Conservation (phyloP, 2,113 vertebrate genomes). For the Irena cyanogastra region DNA sequence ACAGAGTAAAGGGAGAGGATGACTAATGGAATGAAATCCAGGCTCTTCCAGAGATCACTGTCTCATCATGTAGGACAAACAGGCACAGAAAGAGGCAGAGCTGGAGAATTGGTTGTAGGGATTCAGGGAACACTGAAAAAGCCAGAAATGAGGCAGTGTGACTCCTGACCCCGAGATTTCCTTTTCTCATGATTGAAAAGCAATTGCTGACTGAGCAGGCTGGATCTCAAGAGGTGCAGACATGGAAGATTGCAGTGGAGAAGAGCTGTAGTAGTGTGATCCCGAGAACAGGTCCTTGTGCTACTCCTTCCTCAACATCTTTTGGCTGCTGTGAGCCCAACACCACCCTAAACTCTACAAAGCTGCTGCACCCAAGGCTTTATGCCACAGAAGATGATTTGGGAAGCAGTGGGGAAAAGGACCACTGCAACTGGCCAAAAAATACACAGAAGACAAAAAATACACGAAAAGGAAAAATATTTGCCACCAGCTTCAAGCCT, state of each 20-base stretch:
- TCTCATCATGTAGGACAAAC: not conserved
- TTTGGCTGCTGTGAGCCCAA: not conserved
- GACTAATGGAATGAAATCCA: not conserved
- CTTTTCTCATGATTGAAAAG: not conserved
- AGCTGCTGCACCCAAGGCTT: not conserved
- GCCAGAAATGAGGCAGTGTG: not conserved
- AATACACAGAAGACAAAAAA: not conserved
- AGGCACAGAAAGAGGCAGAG: not conserved
- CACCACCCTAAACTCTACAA: not conserved
- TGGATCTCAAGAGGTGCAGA: not conserved
- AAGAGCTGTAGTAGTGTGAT: not conserved
- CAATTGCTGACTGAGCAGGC: not conserved
- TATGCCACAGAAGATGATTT: not conserved
- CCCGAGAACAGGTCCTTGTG: not conserved
- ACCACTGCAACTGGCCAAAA: not conserved
- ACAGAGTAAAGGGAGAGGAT: not conserved
- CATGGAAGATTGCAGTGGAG: not conserved
- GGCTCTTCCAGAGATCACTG: not conserved
- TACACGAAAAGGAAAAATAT: not conserved
- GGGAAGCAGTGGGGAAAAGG: not conserved
- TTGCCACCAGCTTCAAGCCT: not conserved
- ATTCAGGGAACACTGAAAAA: not conserved
- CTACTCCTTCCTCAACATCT: not conserved
- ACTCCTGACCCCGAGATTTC: not conserved
- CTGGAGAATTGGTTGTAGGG: not conserved